phyloP scores from a whole-genome alignment of 2,888 invertebrate species.

The Cryptus armator region DNA sequence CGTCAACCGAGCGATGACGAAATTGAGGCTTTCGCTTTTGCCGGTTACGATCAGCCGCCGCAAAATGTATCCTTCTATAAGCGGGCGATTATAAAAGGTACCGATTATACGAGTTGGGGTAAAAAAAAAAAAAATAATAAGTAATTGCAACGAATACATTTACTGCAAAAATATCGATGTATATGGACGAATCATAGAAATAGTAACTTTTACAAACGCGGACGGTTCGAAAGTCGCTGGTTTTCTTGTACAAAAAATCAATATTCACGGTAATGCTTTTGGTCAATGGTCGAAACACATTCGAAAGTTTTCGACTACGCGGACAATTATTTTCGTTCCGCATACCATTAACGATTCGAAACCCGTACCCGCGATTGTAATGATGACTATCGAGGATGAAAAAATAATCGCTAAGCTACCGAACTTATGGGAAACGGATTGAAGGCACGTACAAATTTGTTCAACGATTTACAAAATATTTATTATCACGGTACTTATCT shows the following conservation, averaged over 20 bases:
- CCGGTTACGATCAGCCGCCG: too few relatives aligned
- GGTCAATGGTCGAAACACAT: background rate
- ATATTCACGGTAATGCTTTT: background rate
- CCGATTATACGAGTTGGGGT: background rate
- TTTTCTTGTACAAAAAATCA: background rate
- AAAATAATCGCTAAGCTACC: background rate
- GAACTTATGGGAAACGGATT: background rate
- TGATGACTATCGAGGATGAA: background rate
- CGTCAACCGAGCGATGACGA: too few relatives aligned
- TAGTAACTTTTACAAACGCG: background rate
- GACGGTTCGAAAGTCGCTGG: background rate
- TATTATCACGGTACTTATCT: too few relatives aligned
- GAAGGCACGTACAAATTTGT: background rate
- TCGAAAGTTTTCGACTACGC: background rate
- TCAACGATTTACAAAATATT: too few relatives aligned
- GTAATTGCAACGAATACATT: slow-evolving; percentile 9
- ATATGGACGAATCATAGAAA: background rate
- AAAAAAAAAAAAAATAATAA: background rate
- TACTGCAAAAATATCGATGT: background rate
- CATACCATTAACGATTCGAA: background rate
- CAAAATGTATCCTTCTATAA: too few relatives aligned
- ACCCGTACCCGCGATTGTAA: background rate
- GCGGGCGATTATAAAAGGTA: too few relatives aligned
- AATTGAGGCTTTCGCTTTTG: too few relatives aligned
- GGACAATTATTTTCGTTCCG: background rate